Base-by-base conservation (phyloP, 2,797 vertebrate genomes). In the Denticeps clupeoides region DNA sequence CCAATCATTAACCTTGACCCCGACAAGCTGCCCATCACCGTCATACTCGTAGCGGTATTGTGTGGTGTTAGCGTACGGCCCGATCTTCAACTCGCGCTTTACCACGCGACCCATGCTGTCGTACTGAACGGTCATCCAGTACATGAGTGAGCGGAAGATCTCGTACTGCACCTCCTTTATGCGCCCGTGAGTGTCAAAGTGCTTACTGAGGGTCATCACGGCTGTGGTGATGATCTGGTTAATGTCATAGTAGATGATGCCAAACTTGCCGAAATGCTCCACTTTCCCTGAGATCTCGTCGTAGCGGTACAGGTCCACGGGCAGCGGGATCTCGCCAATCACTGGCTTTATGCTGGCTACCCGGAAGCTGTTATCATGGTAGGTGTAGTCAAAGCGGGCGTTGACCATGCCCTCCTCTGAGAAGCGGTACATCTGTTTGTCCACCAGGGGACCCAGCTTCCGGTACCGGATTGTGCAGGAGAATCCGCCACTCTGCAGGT, bases 341-440 rank as follows among this genome's bases (percentile, higher is more conserved):
- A 91, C 84, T 0, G 87, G 86, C 45, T 91, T 90, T 68, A 91
- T 80, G 66, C 88, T 91, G 3, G 89, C 88, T 0, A 90, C 86
- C 18, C 89, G 81, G 71, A 91, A 90, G 69, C 87, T 90, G 61
- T 89, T 90, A 56, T 89, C 87, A 0, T 90, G 88, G 38, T 90
- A 91, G 0, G 87, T 90, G 35, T 91, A 91, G 68, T 91, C 89
- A 3, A 91, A 91, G 53, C 89, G 82, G 23, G 89, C 89, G 2
- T 90, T 90, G 48, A 91, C 88, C 89, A 91, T 91, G 7, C 87
- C 89, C 63, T 91, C 89, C 59, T 90, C 89, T 1, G 88, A 90
- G 71, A 90, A 91, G 32, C 89, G 76, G 53, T 90, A 90, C 74
- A 91, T 90, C 59, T 91, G 89, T 61, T 89, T 89, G 78, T 91